phyloP scores from a whole-genome alignment of 1,140 invertebrate genomes.

The Aphaenogaster floridana region DNA sequence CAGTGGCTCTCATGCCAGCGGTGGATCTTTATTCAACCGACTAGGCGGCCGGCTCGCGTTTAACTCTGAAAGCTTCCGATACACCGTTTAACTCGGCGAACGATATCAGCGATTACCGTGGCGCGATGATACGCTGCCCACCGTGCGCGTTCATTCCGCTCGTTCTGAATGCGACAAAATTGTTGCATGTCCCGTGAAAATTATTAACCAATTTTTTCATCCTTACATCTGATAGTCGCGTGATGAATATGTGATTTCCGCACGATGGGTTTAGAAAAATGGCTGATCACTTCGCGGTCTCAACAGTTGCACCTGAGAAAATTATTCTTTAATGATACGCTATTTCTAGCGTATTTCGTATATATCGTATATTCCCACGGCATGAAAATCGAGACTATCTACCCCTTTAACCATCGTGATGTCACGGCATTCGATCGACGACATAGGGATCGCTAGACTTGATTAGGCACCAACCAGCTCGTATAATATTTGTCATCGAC shows the following conservation, averaged over 20 bases:
- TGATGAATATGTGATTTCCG: neutral
- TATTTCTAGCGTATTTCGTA: neutral
- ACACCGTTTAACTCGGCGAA: constrained; percentile 80
- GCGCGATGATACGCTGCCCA: constrained; percentile 67
- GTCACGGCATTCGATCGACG: constrained; percentile 10
- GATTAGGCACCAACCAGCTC: constrained; percentile 69
- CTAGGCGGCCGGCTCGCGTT: constrained; percentile 69
- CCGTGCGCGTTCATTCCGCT: constrained; percentile 34
- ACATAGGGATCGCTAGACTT: constrained; percentile 44
- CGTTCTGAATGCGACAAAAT: constrained; percentile 67
- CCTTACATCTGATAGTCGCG: neutral
- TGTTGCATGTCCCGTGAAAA: constrained; percentile 72
- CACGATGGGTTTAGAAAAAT: neutral
- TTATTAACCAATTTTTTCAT: constrained; percentile 69
- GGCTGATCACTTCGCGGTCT: neutral
- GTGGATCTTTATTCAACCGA: constrained; percentile 59
- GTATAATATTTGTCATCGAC: constrained; percentile 79
- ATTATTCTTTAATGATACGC: neutral
- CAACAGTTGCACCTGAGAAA: neutral
- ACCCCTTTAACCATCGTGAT: neutral
- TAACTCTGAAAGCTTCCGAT: constrained; percentile 81
- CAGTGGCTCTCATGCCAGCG: constrained; percentile 81
- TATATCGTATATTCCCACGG: neutral
- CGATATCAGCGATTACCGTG: constrained; percentile 81
- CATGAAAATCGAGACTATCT: neutral